Percentiles rank a stretch among this genome's conserved stretches.
These are phyloP conservation scores for Lepidostoma basale DNA, from an alignment of 1,140 invertebrate species.

Conservation along the genomic window DNA sequence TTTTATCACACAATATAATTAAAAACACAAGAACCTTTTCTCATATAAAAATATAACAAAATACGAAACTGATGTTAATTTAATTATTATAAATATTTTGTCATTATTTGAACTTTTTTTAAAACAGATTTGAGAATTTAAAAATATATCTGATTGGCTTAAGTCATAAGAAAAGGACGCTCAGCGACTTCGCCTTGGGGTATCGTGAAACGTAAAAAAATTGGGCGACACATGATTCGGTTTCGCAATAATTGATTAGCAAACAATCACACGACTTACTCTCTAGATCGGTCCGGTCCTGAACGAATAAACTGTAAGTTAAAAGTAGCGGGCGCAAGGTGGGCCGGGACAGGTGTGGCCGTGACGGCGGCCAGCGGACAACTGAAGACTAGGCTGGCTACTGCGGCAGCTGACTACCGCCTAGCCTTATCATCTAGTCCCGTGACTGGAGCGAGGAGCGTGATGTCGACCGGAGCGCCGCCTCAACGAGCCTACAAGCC, in stretches of 20 bases:
- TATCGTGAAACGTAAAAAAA: neutral
- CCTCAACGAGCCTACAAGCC: neutral
- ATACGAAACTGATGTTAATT: no score
- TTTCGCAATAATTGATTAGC: neutral
- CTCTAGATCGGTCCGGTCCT: constrained; percentile 17
- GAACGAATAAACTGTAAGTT: neutral
- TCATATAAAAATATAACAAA: neutral
- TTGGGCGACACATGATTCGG: neutral
- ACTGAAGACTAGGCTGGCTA: neutral
- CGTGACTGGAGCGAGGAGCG: constrained; percentile 14
- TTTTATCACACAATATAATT: no score
- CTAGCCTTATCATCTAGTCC: constrained; percentile 19
- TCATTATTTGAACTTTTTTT: neutral
- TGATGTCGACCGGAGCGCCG: constrained; percentile 17
- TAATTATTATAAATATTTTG: no score
- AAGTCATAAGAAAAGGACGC: neutral
- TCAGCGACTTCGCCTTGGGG: neutral
- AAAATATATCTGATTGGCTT: neutral
- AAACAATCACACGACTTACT: constrained; percentile 7
- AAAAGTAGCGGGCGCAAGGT: neutral
- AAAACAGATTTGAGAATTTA: neutral
- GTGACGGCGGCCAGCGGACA: neutral
- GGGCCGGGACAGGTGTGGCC: neutral
- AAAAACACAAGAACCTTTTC: neutral
- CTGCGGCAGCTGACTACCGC: neutral